Base-by-base conservation (phyloP, 2,888 invertebrate genomes). In the Microdon myrmicae region DNA sequence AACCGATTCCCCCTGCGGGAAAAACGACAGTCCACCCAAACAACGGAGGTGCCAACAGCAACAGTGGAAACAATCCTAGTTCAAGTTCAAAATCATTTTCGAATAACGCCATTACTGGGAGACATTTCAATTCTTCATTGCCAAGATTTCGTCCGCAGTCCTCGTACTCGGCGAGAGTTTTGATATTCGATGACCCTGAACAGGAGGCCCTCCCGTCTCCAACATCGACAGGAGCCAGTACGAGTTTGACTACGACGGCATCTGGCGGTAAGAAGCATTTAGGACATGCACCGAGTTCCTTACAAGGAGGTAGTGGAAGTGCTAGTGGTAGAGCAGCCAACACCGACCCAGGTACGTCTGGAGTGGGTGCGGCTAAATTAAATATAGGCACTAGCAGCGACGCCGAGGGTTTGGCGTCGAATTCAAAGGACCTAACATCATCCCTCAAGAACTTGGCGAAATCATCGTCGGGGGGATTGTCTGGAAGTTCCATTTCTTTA, bases 151-250 rank as follows among this genome's bases (percentile, higher is more conserved):
- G 79, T 76, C 84, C 85, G 64, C 83, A 85, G 74, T 84, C 85
- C 71, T 84, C 85, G 53, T 85, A 90, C 79, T 89, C 90, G 67
- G 90, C 90, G 45, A 84, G 90, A 77, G 89, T 89, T 70, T 83
- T 90, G 71, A 84, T 88, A 71, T 90, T 90, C 76, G 90, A 90
- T 78, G 89, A 90, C 80, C 84, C 85, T 41, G 86, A 87, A 74
- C 81, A 83, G 53, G 86, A 86, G 31, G 41, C 68, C n/a, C 28
- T 34, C 35, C 41, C 51, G n/a, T 25, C 47, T 8, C n/a, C 47
- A 41, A 25, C 23, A 3, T 4, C 43, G 25, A 45, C 55, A 20
- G 8, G 19, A 4, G 16, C 12, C n/a, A 16, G 37, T 5, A 44
- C 25, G 25, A 44, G 54, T 14, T 19, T 16, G n/a, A 25, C 20